These are phyloP conservation scores for Cyprinodon tularosa DNA, from an alignment of 2,113 vertebrate species.

Conservation along the genomic window DNA sequence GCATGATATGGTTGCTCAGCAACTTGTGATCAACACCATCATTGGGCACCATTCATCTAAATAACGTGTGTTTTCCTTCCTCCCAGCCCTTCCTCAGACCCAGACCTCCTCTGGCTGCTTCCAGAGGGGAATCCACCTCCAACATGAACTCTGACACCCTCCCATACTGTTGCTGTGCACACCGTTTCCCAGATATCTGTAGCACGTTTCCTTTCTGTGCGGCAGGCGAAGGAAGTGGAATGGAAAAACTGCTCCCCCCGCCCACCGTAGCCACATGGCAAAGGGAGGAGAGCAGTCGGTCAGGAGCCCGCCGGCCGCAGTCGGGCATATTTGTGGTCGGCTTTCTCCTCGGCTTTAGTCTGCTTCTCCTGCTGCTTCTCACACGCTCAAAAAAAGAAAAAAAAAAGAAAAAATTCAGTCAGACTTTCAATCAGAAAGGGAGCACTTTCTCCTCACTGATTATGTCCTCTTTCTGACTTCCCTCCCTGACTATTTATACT, in stretches of 20 bases:
- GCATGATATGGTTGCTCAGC: not conserved
- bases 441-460: slow-evolving; percentile 60
- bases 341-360: slow-evolving; percentile 69
- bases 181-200: slow-evolving; percentile 73
- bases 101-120: slow-evolving; percentile 12
- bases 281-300: slow-evolving; percentile 75
- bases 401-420: slow-evolving; percentile 10
- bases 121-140: slow-evolving; percentile 30
- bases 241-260: slow-evolving; percentile 72
- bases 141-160: slow-evolving; percentile 19
- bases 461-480: slow-evolving; percentile 21
- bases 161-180: slow-evolving; percentile 19
- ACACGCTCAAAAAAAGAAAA: slow-evolving; percentile 5
- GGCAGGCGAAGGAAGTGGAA: slow-evolving; percentile 71
- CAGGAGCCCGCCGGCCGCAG: slow-evolving; percentile 79
- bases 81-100: not conserved
- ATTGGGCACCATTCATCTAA: not conserved
- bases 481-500: slow-evolving; percentile 68
- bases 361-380: slow-evolving; percentile 33
- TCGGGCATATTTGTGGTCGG: slow-evolving; percentile 82
- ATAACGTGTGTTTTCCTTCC: not conserved
- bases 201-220: slow-evolving; percentile 74
- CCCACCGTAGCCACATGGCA: slow-evolving; percentile 68
- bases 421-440: slow-evolving; percentile 46
- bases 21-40: not conserved